Percentiles rank a stretch among this genome's conserved stretches.
These are phyloP conservation scores for Margarornis squamiger DNA, from an alignment of 2,797 vertebrate genomes.

Conservation along the genomic window DNA sequence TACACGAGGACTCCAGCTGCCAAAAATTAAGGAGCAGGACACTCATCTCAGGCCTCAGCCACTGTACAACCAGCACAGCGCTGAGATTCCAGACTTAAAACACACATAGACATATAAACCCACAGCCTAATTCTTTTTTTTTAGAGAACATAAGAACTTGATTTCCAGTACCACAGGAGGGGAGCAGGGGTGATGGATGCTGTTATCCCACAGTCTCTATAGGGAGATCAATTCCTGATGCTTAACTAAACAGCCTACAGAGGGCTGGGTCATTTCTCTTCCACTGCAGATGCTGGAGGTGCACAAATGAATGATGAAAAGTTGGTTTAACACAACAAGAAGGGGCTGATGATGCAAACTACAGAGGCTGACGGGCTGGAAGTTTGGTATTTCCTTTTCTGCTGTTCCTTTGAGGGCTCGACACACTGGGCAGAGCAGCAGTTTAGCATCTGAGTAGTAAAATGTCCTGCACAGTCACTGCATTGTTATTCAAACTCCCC, in stretches of 20 bases:
- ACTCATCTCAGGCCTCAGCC: not conserved
- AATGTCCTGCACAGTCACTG: not conserved
- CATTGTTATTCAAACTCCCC: not conserved
- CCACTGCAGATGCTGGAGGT: not conserved
- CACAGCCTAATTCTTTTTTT: not conserved
- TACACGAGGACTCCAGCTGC: rapidly evolving
- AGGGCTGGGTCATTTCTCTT: not conserved
- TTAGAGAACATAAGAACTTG: not conserved
- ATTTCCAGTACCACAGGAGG: not conserved
- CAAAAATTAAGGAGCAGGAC: not conserved
- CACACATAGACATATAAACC: not conserved
- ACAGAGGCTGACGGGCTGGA: not conserved
- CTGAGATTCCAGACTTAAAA: not conserved
- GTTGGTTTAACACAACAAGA: not conserved
- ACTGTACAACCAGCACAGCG: not conserved
- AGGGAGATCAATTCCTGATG: not conserved
- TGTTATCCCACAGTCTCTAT: not conserved
- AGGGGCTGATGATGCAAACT: not conserved
- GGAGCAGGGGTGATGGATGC: not conserved
- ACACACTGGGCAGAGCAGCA: not conserved
- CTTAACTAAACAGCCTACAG: not conserved
- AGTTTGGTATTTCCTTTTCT: not conserved
- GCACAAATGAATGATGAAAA: not conserved
- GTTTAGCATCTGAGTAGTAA: not conserved
- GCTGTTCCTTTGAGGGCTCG: not conserved